phyloP scores from a whole-genome alignment of 1,140 invertebrate genomes.

The Orussus abietinus region DNA sequence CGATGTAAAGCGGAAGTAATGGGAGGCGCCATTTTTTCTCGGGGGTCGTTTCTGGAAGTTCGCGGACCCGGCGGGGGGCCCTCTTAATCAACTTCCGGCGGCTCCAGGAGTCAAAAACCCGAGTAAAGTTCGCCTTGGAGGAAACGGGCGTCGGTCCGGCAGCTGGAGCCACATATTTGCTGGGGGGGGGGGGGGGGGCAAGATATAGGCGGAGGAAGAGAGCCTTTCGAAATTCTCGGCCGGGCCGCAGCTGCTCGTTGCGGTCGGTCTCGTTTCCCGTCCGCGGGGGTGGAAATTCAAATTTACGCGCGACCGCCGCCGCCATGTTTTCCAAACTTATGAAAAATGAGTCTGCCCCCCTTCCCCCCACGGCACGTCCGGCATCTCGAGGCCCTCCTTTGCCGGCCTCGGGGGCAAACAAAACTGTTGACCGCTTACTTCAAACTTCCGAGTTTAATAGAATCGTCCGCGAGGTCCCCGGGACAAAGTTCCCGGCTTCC shows the following conservation, averaged over 20 bases:
- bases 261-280: constrained; percentile 6
- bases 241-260: background rate
- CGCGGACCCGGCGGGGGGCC: too few relatives aligned
- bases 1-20: too few relatives aligned
- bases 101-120: too few relatives aligned
- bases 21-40: too few relatives aligned
- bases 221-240: constrained; percentile 5
- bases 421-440: constrained; percentile 35
- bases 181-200: background rate
- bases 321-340: constrained; percentile 47
- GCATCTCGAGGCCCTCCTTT: constrained; percentile 8
- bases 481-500: too few relatives aligned
- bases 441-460: constrained; percentile 31
- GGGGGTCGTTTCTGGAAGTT: too few relatives aligned
- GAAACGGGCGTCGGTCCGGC: constrained; percentile 10
- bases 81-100: too few relatives aligned
- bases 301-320: constrained; percentile 41
- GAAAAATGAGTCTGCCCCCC: constrained; percentile 46
- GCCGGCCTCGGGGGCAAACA: constrained; percentile 27
- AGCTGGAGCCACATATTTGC: constrained; percentile 3
- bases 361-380: background rate
- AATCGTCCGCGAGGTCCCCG: too few relatives aligned
- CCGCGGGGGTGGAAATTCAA: constrained; percentile 41
- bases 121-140: constrained; percentile 14
- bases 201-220: too few relatives aligned